phyloP scores from a whole-genome alignment of 2,888 invertebrate species.

The Gastrophysa polygoni region DNA sequence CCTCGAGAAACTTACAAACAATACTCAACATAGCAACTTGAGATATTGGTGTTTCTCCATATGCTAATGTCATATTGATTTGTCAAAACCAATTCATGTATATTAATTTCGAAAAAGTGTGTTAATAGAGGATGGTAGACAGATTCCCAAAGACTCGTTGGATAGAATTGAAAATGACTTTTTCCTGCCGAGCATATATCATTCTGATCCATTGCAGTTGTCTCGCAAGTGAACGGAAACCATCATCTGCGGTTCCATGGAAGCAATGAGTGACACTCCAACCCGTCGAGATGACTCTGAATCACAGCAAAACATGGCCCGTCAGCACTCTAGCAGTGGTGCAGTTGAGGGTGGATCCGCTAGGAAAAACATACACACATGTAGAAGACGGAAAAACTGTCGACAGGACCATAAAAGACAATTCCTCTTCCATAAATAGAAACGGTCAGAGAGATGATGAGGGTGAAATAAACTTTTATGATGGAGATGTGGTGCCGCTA shows the following conservation, averaged over 20 bases:
- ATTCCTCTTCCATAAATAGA: background rate
- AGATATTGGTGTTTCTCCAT: too few species aligned
- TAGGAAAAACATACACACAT: constrained; percentile 55
- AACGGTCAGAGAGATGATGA: background rate
- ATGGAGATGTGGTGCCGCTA: constrained; percentile 43
- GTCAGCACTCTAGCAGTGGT: constrained; percentile 57
- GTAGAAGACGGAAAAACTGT: constrained; percentile 41
- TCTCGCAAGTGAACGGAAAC: too few species aligned
- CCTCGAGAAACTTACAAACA: too few species aligned
- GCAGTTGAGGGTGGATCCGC: constrained; percentile 55
- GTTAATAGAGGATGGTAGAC: too few species aligned
- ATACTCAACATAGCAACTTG: too few species aligned
- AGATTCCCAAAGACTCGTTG: too few species aligned
- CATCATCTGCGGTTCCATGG: constrained; percentile 7
- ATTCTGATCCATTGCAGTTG: too few species aligned
- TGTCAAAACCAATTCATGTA: too few species aligned
- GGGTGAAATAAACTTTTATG: constrained; percentile 24
- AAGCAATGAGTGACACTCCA: constrained; percentile 22
- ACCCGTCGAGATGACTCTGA: constrained; percentile 49
- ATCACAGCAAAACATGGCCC: constrained; percentile 60
- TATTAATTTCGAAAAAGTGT: too few species aligned
- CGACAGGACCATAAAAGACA: background rate
- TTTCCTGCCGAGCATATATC: too few species aligned
- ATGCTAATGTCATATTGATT: too few species aligned
- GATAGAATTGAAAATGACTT: too few species aligned